Conservation (phyloP, 2,113 vertebrate species). For the Dascyllus trimaculatus region DNA sequence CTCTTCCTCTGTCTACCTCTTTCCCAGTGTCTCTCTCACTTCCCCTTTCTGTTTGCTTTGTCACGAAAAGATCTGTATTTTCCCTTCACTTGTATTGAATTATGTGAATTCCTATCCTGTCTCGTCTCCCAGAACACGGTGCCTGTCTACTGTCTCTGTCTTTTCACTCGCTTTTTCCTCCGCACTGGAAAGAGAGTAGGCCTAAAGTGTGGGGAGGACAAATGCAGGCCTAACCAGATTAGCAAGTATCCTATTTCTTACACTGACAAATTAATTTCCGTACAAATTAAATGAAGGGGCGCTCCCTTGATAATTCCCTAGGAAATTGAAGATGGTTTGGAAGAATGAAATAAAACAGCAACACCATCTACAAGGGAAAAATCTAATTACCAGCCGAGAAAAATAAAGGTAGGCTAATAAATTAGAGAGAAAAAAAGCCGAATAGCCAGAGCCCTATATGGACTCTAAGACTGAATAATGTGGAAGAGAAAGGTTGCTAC, state of each 20-base stretch:
- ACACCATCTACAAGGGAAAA: conserved; percentile 27
- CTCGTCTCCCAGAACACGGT: background rate
- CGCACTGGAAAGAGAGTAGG: background rate
- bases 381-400: conserved; percentile 59
- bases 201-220: background rate
- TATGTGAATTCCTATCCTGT: conserved; percentile 2
- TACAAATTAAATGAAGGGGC: conserved; percentile 71
- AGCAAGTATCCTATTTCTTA: conserved; percentile 73
- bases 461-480: conserved; percentile 40
- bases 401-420: conserved; percentile 64
- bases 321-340: conserved; percentile 69
- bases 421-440: conserved; percentile 46
- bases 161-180: background rate
- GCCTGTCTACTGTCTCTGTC: conserved; percentile 10
- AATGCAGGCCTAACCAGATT: conserved; percentile 68
- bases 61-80: conserved; percentile 16
- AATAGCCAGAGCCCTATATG: conserved; percentile 36
- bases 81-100: conserved; percentile 18
- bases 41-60: conserved; percentile 36
- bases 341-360: conserved; percentile 70
- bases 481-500: conserved; percentile 21
- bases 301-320: conserved; percentile 63
- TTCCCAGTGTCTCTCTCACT: conserved; percentile 28
- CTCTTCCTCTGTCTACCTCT: conserved; percentile 22
- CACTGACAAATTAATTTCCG: conserved; percentile 79